A percentile compares a stretch with the other conserved stretches of the same genome.
These are phyloP conservation scores for Lithobates sylvaticus DNA, from an alignment of 2,797 vertebrate genomes.

Conservation along the genomic window DNA sequence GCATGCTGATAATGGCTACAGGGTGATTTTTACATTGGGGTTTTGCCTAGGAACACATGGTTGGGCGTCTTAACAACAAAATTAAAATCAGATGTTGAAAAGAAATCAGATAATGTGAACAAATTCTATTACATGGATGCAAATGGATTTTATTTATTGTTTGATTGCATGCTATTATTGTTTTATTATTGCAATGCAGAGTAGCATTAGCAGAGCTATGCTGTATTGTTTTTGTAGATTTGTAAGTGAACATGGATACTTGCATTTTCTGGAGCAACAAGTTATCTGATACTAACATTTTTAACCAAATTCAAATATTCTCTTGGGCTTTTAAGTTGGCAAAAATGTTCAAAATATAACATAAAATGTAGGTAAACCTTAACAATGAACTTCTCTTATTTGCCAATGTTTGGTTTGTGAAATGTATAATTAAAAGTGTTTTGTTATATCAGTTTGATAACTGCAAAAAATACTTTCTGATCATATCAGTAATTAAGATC, in stretches of 20 bases:
- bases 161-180: neutral
- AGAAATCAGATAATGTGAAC: neutral
- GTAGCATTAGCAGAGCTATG: neutral
- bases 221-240: neutral
- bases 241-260: neutral
- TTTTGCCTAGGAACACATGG: conserved; percentile 68
- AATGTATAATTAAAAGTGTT: too few species aligned
- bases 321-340: too few species aligned
- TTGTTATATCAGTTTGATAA: too few species aligned
- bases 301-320: too few species aligned
- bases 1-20: conserved; percentile 73
- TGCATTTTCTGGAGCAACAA: neutral
- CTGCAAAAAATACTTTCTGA: too few species aligned
- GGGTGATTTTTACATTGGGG: conserved; percentile 66
- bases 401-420: too few species aligned
- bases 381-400: too few species aligned
- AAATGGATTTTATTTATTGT: neutral
- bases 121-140: neutral
- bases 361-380: too few species aligned
- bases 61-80: conserved; percentile 67
- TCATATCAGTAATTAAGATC: too few species aligned
- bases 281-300: too few species aligned
- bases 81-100: conserved; percentile 6
- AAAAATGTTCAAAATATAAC: too few species aligned
- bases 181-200: neutral